Evolutionary conservation across 2,888 invertebrate genomes (phyloP).

Genomic region (Hetaerina titia): DNA sequence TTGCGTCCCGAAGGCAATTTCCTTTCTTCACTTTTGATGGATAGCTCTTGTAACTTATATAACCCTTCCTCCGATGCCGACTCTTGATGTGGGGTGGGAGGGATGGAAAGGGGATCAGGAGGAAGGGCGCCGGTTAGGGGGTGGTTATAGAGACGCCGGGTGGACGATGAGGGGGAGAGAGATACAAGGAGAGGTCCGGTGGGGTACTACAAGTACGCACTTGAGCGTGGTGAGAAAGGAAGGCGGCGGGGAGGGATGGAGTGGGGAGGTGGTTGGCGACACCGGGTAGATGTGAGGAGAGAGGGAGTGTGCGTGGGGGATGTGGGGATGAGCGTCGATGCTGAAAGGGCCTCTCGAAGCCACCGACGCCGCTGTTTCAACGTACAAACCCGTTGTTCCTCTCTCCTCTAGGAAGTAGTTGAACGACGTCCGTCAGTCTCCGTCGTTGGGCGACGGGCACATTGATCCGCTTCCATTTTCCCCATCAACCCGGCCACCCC

Average conservation of each 20-base stretch:
- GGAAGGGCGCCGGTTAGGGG: not conserved
- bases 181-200: not conserved
- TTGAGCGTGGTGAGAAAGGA: not conserved
- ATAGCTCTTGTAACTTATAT: slow-evolving; percentile 11
- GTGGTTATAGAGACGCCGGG: not conserved
- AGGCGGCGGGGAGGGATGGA: not conserved
- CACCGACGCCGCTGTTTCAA: not conserved
- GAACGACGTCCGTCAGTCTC: not conserved
- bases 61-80: not conserved
- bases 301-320: not conserved
- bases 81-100: not conserved
- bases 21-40: not conserved
- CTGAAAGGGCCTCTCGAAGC: not conserved
- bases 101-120: not conserved
- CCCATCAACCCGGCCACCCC: not conserved
- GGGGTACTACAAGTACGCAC: not conserved
- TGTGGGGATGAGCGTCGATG: not conserved
- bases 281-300: not conserved
- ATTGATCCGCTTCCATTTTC: not conserved
- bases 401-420: not conserved
- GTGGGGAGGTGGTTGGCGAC: too few relatives aligned
- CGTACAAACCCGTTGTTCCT: not conserved
- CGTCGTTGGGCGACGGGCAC: not conserved
- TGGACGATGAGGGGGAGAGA: not conserved
- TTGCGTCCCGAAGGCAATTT: not conserved